Evolutionary conservation across 2,113 vertebrate genomes (phyloP), one percentile per base, ranked within the genome.

Genomic region (Ibidorhyncha struthersii): DNA sequence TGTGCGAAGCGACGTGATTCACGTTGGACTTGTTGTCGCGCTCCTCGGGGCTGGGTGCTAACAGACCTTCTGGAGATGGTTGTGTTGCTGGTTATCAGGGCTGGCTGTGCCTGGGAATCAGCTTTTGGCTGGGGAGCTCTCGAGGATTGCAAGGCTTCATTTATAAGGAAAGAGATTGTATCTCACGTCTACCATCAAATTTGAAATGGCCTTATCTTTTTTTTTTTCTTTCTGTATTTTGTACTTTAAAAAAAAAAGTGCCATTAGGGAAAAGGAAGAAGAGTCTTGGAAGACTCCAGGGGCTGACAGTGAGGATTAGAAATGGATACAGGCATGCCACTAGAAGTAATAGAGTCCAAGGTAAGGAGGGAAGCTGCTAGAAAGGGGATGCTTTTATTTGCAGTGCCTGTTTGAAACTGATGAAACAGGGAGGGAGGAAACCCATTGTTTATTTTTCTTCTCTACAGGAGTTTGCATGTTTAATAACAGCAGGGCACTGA

Each of bases 1-100:
- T 26, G 67, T 3, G 36, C 21, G 13, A 10, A 69, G 18, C 0
- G 3, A 23, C 6, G 47, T 4, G 6, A 21, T 34, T 59, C 22
- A 1, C 1, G 26, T 29, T 17, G 55, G 63, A 12, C 14, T 20
- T 34, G 40, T 16, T 10, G 4, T 26, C 2, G 3, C 6, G 0
- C 3, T 59, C 34, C 23, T 43, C 18, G 8, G 40, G 61, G 66
- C 50, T 32, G 67, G 74, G 45, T 9, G 40, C 21, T 18, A 6
- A 4, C 25, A 52, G 58, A 45, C 1, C 30, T 74, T 32, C 36
- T 27, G 41, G 47, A 21, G 58, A 4, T 18, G 61, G 21, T 36
- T 3, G 26, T 8, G 41, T 1, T 17, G 40, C 72, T 86, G 9
- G 20, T 69, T 5, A 0, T 2, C 56, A 4, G 78, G 58, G 45